Base-by-base conservation (phyloP, 2,888 invertebrate species). In the Microctonus hyperodae region DNA sequence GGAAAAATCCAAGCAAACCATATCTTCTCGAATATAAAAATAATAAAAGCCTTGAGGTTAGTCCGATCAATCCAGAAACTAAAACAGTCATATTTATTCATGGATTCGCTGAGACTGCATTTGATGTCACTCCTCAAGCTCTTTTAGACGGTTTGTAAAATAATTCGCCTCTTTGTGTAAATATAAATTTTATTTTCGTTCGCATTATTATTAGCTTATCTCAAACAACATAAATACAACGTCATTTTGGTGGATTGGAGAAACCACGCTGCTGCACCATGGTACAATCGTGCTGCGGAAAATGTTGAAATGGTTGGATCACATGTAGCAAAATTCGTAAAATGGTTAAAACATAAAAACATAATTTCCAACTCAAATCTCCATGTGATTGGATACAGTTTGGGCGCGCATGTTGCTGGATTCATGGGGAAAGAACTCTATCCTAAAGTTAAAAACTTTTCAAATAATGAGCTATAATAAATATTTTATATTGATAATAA, bases 361-460 rank as follows among this genome's bases (percentile, higher is more conserved):
- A 44, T 9, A 16, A 44, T 16, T 20, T 5, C 16, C 5, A 7
- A 16, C 16, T 7, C 44, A 44, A 9, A 44, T 20, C 44, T 89
- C 69, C 86, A 89, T 75, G 86, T 89, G 62, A 82, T 89, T 0
- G 89, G 89, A 0, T 89, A 89, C 78, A 89, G 89, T 73, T 81
- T 89, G 9, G 89, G 89, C 1, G 88, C 89, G n/a, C 89, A 89
- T 65, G 88, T 89, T 56, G 86, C 85, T 16, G 87, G 88, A 0
- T 88, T 86, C 68, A 86, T 44, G 44, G 44, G 16, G 16, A 44
- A 44, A 6, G 9, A n/a, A n/a, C n/a, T n/a, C n/a, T n/a, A n/a
- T n/a, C n/a, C n/a, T n/a, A n/a, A n/a, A n/a, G n/a, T n/a, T n/a
- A n/a, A 20, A 44, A 44, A 20, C 16, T 16, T 44, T 44, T n/a